Evolutionary conservation across 1,140 invertebrate species (phyloP), one percentile per base, ranked within the genome.

Genomic region (Arctopsyche grandis): DNA sequence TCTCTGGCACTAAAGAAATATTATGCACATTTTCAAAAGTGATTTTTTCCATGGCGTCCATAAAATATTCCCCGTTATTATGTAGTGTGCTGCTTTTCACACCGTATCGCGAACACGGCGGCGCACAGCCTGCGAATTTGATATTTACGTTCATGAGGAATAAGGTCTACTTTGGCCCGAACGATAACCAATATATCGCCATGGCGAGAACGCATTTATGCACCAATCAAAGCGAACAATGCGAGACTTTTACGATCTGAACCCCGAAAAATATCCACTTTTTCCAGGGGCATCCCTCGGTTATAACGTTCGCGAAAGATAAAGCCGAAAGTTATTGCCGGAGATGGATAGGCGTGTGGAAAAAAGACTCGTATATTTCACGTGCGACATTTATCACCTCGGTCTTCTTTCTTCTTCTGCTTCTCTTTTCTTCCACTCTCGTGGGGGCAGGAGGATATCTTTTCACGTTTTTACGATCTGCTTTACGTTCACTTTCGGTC

Each of bases 1-100:
- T 29, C 9, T n/a, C 12, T 22, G 10, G 52, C 52, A n/a, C 52
- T 16, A 58, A 58, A 58, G 21, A 58, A 58, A 71, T 29, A 71
- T n/a, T 29, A 71, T 38, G 7, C 29, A 38, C 29, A 38, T 38
- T 44, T 21, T 14, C 38, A 10, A 71, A 71, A 71, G 69, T 71
- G 69, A 71, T 71, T 71, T 70, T 74, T 52, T 38, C 70, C 70
- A 7, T 5, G 21, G 14, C 38, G 70, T 22, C 44, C 70, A 74
- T 74, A 74, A 74, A 74, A 74, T 74, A 74, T 74, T 74, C 70
- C 9, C 38, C 4, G 16, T 74, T 74, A 74, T 74, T 74, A 74
- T 74, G 24, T 24, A 24, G 70, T 38, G 22, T 74, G 70, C 38
- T 46, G 44, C 16, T 74, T 74, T 74, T 74, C 70, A 52, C 44